These are phyloP conservation scores for Sandelia bainsii DNA, from an alignment of 2,797 vertebrate species.

Conservation along the genomic window DNA sequence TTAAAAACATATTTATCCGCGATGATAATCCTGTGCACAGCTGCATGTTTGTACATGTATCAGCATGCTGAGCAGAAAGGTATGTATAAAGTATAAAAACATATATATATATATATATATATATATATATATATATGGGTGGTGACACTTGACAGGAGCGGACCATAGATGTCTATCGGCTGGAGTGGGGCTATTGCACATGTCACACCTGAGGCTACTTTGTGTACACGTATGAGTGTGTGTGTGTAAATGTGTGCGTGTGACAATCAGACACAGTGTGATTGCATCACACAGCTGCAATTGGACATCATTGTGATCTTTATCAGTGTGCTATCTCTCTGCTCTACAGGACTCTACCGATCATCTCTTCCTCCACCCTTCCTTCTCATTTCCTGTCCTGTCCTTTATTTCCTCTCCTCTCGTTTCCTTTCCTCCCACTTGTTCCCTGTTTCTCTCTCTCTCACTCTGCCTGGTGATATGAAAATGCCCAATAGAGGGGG, in stretches of 20 bases:
- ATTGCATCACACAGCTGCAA: constrained; percentile 72
- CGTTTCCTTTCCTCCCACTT: not conserved
- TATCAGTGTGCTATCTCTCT: constrained; percentile 69
- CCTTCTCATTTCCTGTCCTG: constrained; percentile 27
- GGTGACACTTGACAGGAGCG: constrained; percentile 43
- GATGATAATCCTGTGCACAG: too few species aligned
- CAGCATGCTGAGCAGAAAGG: too few species aligned
- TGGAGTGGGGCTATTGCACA: constrained; percentile 63
- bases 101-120: not conserved
- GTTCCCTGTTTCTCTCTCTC: not conserved
- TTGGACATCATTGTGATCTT: constrained; percentile 80
- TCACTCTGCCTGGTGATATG: constrained; percentile 24
- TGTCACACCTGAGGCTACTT: constrained; percentile 70
- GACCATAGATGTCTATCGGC: constrained; percentile 67
- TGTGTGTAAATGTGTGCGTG: constrained; percentile 19
- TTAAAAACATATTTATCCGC: too few species aligned
- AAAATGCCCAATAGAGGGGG: constrained; percentile 75
- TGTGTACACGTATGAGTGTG: constrained; percentile 17
- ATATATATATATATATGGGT: constrained; percentile 18
- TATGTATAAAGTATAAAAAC: too few species aligned
- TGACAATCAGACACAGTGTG: constrained; percentile 61
- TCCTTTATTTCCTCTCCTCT: not conserved
- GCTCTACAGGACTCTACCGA: constrained; percentile 31
- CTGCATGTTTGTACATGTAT: too few species aligned
- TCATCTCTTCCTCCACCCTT: constrained; percentile 35